Evolutionary conservation across 2,113 vertebrate species (phyloP), one percentile per base, ranked within the genome.

Genomic region (Lucifuga dentata): DNA sequence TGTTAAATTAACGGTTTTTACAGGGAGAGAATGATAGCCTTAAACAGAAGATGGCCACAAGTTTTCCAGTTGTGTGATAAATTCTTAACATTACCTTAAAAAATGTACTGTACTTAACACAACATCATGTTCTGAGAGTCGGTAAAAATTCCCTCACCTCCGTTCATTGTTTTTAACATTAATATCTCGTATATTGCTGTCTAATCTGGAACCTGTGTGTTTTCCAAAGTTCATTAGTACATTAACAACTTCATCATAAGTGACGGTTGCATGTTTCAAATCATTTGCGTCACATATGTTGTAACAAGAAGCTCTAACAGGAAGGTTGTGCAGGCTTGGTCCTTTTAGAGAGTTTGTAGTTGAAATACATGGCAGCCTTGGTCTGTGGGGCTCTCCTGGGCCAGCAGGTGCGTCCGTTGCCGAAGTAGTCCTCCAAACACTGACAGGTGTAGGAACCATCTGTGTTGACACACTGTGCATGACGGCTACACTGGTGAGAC

Each of bases 381-480:
- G 90, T 81, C 78, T 67, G 84, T 11, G 57, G 61, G 63, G 78
- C 84, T 72, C 81, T 89, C 78, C 68, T 78, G 79, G 82, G 87
- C 85, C 68, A 32, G 85, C 91, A 92, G 84, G 81, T 87, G 75
- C 48, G 84, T 49, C 90, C 86, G 10, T 90, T 85, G 32, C 90
- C 88, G 11, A 41, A 61, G 65, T 80, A 88, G 59, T 60, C 76
- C 29, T 84, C 77, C 59, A 52, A 66, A 78, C 91, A 92, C 26
- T 35, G 82, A 78, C 91, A 92, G 64, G 75, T 86, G 83, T 91
- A 89, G 21, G 88, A 91, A 44, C 88, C 89, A 52, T 87, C 76
- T 38, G 81, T 89, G 91, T 92, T 92, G 76, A 90, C 24, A 75
- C 90, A 91, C 24, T 11, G 73, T 51, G 90, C 84, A 3, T 84